Percentiles rank a stretch among this genome's conserved stretches.
Conservation (phyloP, 2,113 vertebrate genomes). For the Drymodes brunneopygia region DNA sequence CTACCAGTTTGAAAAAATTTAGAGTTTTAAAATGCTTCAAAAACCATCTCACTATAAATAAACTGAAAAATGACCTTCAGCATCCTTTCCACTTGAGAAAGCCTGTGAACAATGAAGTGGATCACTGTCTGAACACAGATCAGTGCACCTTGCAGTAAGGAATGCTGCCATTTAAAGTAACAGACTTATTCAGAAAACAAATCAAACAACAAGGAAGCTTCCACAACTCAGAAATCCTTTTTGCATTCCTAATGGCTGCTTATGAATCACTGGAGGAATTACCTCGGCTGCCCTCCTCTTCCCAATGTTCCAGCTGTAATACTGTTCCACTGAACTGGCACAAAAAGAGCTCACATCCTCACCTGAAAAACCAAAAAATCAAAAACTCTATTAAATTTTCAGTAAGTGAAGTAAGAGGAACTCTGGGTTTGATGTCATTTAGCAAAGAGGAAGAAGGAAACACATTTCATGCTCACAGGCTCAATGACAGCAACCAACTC, state of each 20-base stretch:
- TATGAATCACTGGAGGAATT: slow-evolving; percentile 9
- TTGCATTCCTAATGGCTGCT: not conserved
- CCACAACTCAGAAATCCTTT: not conserved
- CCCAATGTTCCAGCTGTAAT: slow-evolving; percentile 97
- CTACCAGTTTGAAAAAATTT: not conserved
- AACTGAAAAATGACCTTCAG: not conserved
- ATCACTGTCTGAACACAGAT: not conserved
- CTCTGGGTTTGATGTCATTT: not conserved
- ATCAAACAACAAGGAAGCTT: not conserved
- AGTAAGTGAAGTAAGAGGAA: not conserved
- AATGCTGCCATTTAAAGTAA: not conserved
- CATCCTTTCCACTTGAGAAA: not conserved
- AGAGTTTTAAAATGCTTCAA: not conserved
- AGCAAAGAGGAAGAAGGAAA: not conserved
- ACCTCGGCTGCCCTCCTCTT: slow-evolving; percentile 96
- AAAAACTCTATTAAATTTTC: not conserved
- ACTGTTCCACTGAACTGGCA: slow-evolving; percentile 89
- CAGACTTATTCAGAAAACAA: not conserved
- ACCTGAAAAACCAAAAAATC: slow-evolving; percentile 59
- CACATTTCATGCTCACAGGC: not conserved
- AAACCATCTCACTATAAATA: not conserved
- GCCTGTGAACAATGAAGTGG: not conserved
- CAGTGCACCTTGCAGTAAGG: not conserved
- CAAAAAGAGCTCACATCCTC: slow-evolving; percentile 91
- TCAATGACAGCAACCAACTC: not conserved